Conservation (phyloP, 2,888 invertebrate species). For the Mayetiola destructor region DNA sequence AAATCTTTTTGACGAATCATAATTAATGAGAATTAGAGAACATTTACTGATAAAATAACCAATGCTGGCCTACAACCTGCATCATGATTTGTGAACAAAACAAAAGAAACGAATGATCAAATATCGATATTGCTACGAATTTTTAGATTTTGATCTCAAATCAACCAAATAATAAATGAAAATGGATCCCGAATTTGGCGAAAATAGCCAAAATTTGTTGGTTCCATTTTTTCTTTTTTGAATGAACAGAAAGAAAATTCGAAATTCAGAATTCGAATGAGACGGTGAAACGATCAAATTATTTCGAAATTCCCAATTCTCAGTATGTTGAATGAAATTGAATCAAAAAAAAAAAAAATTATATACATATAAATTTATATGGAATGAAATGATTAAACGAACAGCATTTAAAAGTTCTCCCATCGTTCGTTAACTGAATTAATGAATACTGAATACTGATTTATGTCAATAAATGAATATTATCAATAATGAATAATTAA, state of each 20-base stretch:
- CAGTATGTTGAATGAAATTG: background rate
- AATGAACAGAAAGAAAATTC: background rate
- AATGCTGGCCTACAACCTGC: too few species aligned
- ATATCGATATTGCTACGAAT: background rate
- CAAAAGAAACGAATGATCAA: background rate
- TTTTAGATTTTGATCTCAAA: slow-evolving; percentile 9
- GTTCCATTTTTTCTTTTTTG: background rate
- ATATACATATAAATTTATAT: background rate
- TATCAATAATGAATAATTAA: too few species aligned
- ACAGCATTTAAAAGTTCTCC: background rate
- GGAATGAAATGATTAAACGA: background rate
- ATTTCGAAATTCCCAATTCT: background rate
- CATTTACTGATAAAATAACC: too few species aligned
- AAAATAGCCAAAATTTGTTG: background rate
- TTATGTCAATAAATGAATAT: background rate
- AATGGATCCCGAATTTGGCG: background rate
- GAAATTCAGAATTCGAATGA: background rate
- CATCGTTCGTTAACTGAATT: background rate
- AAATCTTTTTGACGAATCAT: background rate
- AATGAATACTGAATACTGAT: background rate
- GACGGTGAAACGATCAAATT: background rate
- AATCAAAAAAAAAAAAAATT: background rate
- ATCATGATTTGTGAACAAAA: background rate
- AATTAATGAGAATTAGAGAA: background rate
- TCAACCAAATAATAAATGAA: background rate